Evolutionary conservation across 2,797 vertebrate species (phyloP).

Genomic region (Epinephelus awoara): DNA sequence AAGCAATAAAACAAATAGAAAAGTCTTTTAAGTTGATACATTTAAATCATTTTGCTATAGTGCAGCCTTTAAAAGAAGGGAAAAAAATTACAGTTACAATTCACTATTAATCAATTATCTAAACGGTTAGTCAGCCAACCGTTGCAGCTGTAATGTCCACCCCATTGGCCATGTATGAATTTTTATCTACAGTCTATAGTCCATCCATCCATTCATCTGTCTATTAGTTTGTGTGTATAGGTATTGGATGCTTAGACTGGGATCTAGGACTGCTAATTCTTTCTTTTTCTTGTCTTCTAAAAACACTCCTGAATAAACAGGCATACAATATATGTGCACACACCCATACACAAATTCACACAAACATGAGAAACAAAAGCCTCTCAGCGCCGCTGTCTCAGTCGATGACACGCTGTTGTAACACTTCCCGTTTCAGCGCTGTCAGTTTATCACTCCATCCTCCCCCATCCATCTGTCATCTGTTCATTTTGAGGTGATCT

Average conservation of each 20-base stretch:
- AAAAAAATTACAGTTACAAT: no score
- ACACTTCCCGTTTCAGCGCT: constrained; percentile 45
- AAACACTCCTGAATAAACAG: not conserved
- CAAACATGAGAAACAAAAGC: constrained; percentile 13
- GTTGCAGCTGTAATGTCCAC: no score
- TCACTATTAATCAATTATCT: no score
- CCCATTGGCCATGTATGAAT: not conserved
- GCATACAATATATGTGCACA: not conserved
- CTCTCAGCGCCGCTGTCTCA: constrained; percentile 4
- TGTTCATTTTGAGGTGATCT: constrained; percentile 54
- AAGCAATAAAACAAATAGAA: no score
- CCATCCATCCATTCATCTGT: not conserved
- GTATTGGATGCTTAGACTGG: not conserved
- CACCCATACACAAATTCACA: constrained; percentile 1
- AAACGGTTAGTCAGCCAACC: no score
- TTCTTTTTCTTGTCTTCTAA: not conserved
- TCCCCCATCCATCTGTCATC: constrained; percentile 59
- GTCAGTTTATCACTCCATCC: constrained; percentile 53
- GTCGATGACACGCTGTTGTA: constrained; percentile 46
- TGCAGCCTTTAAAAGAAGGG: no score
- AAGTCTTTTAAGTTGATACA: no score
- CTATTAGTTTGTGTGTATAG: not conserved
- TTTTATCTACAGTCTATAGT: not conserved
- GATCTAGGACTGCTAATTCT: not conserved
- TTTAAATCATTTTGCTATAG: no score